Conservation (phyloP, 2,888 invertebrate genomes). For the Drosophila merina region DNA sequence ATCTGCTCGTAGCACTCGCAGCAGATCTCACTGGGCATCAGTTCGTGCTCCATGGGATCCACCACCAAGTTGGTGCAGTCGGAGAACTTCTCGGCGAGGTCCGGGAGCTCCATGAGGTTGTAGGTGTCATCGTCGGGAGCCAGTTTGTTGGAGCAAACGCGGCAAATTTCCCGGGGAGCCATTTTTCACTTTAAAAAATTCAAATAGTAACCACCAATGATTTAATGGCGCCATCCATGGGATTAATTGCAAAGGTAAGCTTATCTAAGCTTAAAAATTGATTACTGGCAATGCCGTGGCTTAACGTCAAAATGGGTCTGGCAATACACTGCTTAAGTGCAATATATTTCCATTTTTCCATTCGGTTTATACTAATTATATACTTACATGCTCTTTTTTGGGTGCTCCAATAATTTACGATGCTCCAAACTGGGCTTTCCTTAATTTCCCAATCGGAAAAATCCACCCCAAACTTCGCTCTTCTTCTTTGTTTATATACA, state of each 20-base stretch:
- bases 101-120: constrained; percentile 53
- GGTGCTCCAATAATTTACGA: neutral
- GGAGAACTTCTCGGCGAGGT: constrained; percentile 67
- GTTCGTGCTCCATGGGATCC: constrained; percentile 35
- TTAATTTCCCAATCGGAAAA: constrained; percentile 4
- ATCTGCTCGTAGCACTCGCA: constrained; percentile 48
- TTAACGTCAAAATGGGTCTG: neutral
- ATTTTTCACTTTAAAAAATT: constrained; percentile 4
- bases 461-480: neutral
- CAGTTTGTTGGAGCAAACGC: constrained; percentile 50
- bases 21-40: constrained; percentile 56
- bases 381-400: neutral
- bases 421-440: constrained; percentile 1
- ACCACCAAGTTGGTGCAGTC: constrained; percentile 63
- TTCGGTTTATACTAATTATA: neutral
- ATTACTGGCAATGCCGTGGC: neutral
- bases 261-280: neutral
- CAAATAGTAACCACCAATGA: neutral
- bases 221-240: neutral
- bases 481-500: constrained; percentile 15
- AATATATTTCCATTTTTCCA: neutral
- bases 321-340: no score
- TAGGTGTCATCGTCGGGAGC: constrained; percentile 19
- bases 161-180: constrained; percentile 49
- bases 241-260: neutral